These are phyloP conservation scores for Conus ventricosus DNA, from an alignment of 1,140 invertebrate species.

Conservation along the genomic window DNA sequence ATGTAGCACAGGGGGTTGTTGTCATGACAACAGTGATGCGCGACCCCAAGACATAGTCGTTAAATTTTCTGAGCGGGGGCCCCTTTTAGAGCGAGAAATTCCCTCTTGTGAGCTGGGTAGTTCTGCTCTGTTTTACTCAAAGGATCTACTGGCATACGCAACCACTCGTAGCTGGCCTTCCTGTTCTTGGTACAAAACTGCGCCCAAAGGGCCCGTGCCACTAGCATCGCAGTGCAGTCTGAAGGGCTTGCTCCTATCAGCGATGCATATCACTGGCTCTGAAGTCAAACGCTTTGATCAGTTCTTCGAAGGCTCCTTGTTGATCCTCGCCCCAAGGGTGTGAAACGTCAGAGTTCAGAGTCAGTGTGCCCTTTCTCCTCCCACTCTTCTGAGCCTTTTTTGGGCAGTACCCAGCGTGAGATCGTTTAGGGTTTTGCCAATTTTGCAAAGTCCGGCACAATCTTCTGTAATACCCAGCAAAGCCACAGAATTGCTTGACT, in stretches of 20 bases:
- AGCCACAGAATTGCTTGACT: too few relatives aligned
- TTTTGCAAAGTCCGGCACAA: too few relatives aligned
- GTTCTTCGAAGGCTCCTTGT: background rate
- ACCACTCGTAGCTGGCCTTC: background rate
- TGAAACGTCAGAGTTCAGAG: background rate
- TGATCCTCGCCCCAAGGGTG: background rate
- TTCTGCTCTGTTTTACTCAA: background rate
- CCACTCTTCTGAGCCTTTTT: too few relatives aligned
- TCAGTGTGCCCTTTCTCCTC: background rate
- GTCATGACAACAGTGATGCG: constrained; percentile 41
- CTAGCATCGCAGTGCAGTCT: background rate
- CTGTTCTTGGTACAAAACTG: background rate
- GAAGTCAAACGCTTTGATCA: background rate
- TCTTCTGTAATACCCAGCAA: too few relatives aligned
- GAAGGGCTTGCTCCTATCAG: background rate
- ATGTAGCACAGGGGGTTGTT: constrained; percentile 53
- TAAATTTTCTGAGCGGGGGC: constrained; percentile 40
- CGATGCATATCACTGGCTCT: background rate
- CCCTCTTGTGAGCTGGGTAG: too few relatives aligned
- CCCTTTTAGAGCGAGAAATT: too few relatives aligned
- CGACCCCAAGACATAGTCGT: constrained; percentile 41
- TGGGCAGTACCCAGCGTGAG: too few relatives aligned
- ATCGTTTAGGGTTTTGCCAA: too few relatives aligned
- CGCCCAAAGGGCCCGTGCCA: background rate
- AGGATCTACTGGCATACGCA: background rate